A percentile compares a stretch with the other conserved stretches of the same genome.
Evolutionary conservation across 2,113 vertebrate species (phyloP).

Genomic region (Piprites chloris): DNA sequence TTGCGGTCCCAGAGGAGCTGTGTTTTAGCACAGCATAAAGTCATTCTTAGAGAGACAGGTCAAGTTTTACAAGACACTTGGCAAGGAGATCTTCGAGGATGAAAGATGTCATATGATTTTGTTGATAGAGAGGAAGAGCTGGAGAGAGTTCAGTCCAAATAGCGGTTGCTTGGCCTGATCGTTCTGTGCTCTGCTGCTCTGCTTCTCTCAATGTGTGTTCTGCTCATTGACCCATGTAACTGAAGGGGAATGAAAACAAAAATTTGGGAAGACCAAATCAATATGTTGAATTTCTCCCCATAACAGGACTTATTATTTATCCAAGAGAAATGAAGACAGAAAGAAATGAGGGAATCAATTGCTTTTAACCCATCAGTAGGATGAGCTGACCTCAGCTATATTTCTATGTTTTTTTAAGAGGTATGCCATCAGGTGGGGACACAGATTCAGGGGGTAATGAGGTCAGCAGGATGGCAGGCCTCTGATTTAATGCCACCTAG

Average conservation of each 20-base stretch:
- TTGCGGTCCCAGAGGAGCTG: neutral
- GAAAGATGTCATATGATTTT: constrained; percentile 49
- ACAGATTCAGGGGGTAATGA: neutral
- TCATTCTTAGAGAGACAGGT: neutral
- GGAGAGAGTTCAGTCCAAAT: constrained; percentile 42
- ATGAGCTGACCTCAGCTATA: neutral
- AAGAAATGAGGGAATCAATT: neutral
- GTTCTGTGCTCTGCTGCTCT: neutral
- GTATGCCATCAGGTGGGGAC: neutral
- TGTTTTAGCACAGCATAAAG: neutral
- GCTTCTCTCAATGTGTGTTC: neutral
- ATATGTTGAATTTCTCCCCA: neutral
- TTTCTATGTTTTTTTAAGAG: neutral
- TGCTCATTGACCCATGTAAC: neutral
- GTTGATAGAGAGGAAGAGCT: constrained; percentile 40
- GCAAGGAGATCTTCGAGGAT: constrained; percentile 27
- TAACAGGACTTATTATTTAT: neutral
- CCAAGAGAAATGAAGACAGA: neutral
- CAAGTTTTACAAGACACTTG: neutral
- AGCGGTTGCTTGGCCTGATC: constrained; percentile 14
- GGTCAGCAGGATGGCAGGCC: neutral
- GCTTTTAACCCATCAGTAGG: neutral
- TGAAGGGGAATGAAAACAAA: neutral
- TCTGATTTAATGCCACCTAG: neutral
- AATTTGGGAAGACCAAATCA: neutral